A percentile compares a stretch with the other conserved stretches of the same genome.
Conservation (phyloP, 2,888 invertebrate genomes). For the Flabesymbios commensalis region DNA sequence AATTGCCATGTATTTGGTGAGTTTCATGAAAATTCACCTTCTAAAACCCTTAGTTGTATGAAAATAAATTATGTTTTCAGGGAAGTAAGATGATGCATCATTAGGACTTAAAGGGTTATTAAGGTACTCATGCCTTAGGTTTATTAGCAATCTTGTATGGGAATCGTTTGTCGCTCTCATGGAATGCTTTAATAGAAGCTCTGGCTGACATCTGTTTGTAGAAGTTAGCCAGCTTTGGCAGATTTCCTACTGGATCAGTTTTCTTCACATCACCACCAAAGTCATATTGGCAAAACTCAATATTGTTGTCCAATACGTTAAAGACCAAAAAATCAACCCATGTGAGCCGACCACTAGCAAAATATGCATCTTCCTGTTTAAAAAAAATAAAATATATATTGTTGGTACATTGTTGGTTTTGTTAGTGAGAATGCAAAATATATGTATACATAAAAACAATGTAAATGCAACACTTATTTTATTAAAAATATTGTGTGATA, state of each 20-base stretch:
- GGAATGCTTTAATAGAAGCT: slow-evolving; percentile 4
- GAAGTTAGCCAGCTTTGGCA: slow-evolving; percentile 21
- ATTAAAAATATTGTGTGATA: too few relatives aligned
- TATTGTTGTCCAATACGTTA: slow-evolving; percentile 17
- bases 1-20: too few relatives aligned
- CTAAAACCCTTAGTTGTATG: too few relatives aligned
- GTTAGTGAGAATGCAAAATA: background rate
- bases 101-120: too few relatives aligned
- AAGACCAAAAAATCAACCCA: slow-evolving; percentile 22
- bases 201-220: slow-evolving; percentile 9
- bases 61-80: too few relatives aligned
- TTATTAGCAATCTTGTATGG: slow-evolving; percentile 1
- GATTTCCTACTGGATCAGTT: slow-evolving; percentile 4
- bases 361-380: background rate
- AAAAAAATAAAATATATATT: background rate
- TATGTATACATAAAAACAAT: background rate
- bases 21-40: too few relatives aligned
- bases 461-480: too few relatives aligned
- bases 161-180: background rate
- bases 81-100: too few relatives aligned
- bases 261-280: background rate
- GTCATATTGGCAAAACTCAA: slow-evolving; percentile 15
- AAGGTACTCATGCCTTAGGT: too few relatives aligned
- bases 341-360: slow-evolving; percentile 12
- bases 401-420: background rate